These are phyloP conservation scores for Aldrovandia affinis DNA, from an alignment of 2,797 vertebrate species.

Conservation along the genomic window DNA sequence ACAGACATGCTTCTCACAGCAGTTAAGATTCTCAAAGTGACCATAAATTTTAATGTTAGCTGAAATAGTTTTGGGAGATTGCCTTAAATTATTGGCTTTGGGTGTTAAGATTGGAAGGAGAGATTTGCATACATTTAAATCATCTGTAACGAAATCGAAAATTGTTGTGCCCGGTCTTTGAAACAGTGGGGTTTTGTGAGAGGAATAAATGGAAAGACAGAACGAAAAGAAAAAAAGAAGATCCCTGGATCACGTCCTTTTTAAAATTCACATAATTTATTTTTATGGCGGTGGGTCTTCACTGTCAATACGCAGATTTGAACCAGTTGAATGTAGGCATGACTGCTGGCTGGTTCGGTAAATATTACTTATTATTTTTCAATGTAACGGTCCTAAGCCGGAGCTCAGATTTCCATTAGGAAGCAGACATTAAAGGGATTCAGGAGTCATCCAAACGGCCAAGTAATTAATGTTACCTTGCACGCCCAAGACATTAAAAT, in stretches of 20 bases:
- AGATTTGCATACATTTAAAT: conserved; percentile 74
- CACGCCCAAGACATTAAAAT: conserved; percentile 99
- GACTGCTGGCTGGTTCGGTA: conserved; percentile 88
- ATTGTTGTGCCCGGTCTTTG: conserved; percentile 62
- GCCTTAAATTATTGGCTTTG: conserved; percentile 64
- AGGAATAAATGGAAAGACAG: conserved; percentile 14
- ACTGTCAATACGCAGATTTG: conserved; percentile 84
- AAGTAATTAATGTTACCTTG: conserved; percentile 98
- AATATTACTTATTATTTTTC: conserved; percentile 94
- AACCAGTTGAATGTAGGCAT: conserved; percentile 77
- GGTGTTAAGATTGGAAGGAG: conserved; percentile 68
- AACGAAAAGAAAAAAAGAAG: conserved; percentile 36
- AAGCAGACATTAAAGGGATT: conserved; percentile 95
- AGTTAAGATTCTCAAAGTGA: conserved; percentile 59
- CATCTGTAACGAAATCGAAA: conserved; percentile 77
- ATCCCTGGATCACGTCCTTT: conserved; percentile 70
- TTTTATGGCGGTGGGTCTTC: conserved; percentile 82
- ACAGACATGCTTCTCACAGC: conserved; percentile 63
- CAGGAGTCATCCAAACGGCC: conserved; percentile 93
- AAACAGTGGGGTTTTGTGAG: conserved; percentile 58
- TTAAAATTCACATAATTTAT: conserved; percentile 83
- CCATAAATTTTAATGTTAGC: conserved; percentile 71
- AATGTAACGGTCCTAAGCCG: conserved; percentile 87
- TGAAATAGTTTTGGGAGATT: conserved; percentile 65
- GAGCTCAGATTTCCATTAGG: conserved; percentile 93